Evolutionary conservation across 2,888 invertebrate species (phyloP), one percentile per base, ranked within the genome.

Genomic region (Hemithea aestivaria): DNA sequence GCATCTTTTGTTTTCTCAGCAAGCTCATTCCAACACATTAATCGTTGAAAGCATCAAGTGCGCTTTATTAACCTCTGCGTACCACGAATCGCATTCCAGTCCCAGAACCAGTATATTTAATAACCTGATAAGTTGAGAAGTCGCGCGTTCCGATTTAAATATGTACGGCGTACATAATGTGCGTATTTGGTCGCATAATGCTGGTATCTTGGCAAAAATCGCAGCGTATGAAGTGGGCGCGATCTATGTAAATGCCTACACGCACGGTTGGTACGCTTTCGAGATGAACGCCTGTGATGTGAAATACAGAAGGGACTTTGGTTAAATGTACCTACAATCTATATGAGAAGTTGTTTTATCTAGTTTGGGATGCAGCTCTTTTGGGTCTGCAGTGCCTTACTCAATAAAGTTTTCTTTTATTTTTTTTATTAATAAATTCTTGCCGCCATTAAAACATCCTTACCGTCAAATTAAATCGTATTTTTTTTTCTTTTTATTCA

Each of bases 161-260:
- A 16, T 16, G 16, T 16, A 5, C 5, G 16, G 5, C 3, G 16
- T 16, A 16, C 5, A 16, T 2, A 16, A 16, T 2, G 16, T 16
- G n/a, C n/a, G 31, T 10, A 41, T 29, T 50, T 43, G 48, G 63
- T 56, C 79, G 80, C 70, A 65, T 80, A 33, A 37, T 79, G 73
- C 56, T 65, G 70, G 73, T 68, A 73, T 73, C 67, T 69, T 62
- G 56, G 66, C 66, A 70, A 74, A 75, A 77, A 76, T 74, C 71
- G 70, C 67, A 54, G 64, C 61, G 68, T 69, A 73, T 62, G 65
- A 62, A 62, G 73, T 78, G 74, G 73, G 77, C 73, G 79, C 75
- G 71, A 72, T 78, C 73, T 76, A 79, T 76, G 80, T 80, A 79
- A 81, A 82, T 80, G 71, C 73, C 75, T 79, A 74, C 78, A 79